These are phyloP conservation scores for Macaria notata DNA, from an alignment of 2,888 invertebrate species.

Conservation along the genomic window DNA sequence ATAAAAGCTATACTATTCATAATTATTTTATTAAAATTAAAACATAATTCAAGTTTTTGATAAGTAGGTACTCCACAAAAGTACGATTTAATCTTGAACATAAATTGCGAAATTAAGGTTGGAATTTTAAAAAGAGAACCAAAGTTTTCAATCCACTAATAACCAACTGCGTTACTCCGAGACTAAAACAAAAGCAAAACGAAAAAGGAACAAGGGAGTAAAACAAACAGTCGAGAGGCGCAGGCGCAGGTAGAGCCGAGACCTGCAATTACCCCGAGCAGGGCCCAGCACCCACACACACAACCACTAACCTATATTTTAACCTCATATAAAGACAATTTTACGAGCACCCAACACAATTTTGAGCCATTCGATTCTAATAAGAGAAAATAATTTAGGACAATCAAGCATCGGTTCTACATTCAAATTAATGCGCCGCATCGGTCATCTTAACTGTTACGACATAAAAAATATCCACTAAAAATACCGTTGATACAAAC, in stretches of 20 bases:
- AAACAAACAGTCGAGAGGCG: slow-evolving; percentile 45
- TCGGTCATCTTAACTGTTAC: slow-evolving; percentile 22
- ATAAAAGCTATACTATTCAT: slow-evolving; percentile 2
- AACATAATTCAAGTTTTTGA: slow-evolving; percentile 5
- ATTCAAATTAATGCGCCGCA: slow-evolving; percentile 30
- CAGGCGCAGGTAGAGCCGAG: slow-evolving; percentile 53
- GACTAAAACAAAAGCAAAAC: slow-evolving; percentile 37
- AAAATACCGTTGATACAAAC: slow-evolving; percentile 14
- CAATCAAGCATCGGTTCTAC: slow-evolving; percentile 31
- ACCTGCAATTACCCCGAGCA: slow-evolving; percentile 58
- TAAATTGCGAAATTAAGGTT: slow-evolving; percentile 28
- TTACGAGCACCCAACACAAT: slow-evolving; percentile 42
- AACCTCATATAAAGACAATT: slow-evolving; percentile 56
- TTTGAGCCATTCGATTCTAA: slow-evolving; percentile 41
- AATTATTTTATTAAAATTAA: not conserved
- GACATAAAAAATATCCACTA: slow-evolving; percentile 8
- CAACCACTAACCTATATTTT: slow-evolving; percentile 68
- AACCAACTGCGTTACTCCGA: slow-evolving; percentile 49
- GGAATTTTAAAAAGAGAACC: slow-evolving; percentile 39
- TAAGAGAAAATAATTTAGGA: slow-evolving; percentile 30
- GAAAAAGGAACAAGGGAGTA: slow-evolving; percentile 37
- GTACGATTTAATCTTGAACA: not conserved
- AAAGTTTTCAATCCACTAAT: slow-evolving; percentile 41
- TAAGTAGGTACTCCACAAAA: slow-evolving; percentile 1
- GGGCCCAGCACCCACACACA: slow-evolving; percentile 46